Base-by-base conservation (phyloP, 2,113 vertebrate species). In the Pseudorasbora parva region DNA sequence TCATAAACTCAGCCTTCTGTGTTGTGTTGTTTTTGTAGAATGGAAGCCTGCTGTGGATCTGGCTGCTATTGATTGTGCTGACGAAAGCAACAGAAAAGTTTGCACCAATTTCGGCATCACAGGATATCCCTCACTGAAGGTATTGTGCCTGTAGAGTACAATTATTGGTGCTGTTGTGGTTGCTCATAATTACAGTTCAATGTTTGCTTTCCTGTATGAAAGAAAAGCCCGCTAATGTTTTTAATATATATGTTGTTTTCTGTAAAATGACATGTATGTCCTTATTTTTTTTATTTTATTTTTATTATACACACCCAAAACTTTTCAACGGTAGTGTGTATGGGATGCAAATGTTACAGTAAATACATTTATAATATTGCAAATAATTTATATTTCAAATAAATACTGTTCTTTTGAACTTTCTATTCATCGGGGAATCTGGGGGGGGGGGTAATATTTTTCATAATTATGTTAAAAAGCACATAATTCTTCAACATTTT, bases 31-130 rank as follows among this genome's bases (percentile, higher is more conserved):
- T 59, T 5, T 78, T 73, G 27, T 69, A 95, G 95, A 95, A 57
- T 95, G 95, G 95, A 93, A 91, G 74, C 93, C 91, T 9, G 94
- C 93, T 4, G 90, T 95, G 71, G 87, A 91, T 0, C 81, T 95
- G 78, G 93, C 92, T 78, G 94, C 91, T 8, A 64, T 95, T 0
- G 93, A 95, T 88, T 95, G 95, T 68, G 91, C 91, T 2, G 64
- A 83, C 0, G 62, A 84, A 1, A 82, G 64, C 5, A 95, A 93
- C 90, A 62, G 41, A 8, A 59, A 80, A 49, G 41, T 91, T 43
- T 95, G 95, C 88, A 25, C 0, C 2, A 17, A 6, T 0, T 93
- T 89, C 57, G 11, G 54, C n/a, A 85, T 95, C 81, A 86, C 2
- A 10, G 90, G 90, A 3, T 95, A 90, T 79, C 95, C 95, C 1